A percentile compares a stretch with the other conserved stretches of the same genome.
Conservation (phyloP, 2,888 invertebrate genomes). For the Aspidapion aeneum region DNA sequence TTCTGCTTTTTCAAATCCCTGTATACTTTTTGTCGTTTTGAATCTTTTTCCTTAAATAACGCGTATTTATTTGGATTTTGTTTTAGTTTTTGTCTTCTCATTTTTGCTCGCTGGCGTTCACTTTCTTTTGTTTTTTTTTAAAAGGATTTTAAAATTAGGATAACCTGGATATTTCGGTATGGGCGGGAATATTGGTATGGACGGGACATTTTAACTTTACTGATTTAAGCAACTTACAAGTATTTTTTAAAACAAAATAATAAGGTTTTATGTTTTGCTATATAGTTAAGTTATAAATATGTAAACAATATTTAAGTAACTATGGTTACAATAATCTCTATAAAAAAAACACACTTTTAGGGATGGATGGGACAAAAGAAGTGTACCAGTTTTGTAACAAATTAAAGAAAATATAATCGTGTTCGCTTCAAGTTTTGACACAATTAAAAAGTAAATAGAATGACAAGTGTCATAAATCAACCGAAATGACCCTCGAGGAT, state of each 20-base stretch:
- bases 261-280: too few relatives aligned
- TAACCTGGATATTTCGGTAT: too few relatives aligned
- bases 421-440: not conserved
- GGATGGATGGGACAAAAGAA: not conserved
- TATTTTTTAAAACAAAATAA: too few relatives aligned
- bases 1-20: not conserved
- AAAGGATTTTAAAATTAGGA: not conserved
- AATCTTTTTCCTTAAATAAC: not conserved
- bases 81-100: slow-evolving; percentile 2
- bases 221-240: too few relatives aligned
- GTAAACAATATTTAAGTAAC: too few relatives aligned
- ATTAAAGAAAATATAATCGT: not conserved
- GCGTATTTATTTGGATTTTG: not conserved
- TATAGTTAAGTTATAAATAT: too few relatives aligned
- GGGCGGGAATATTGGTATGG: too few relatives aligned
- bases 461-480: not conserved
- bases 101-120: not conserved
- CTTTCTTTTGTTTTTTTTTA: not conserved
- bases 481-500: not conserved
- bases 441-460: not conserved
- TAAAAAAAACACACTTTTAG: not conserved
- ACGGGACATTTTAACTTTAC: too few relatives aligned
- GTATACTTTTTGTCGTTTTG: not conserved
- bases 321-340: too few relatives aligned
- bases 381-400: not conserved